Evolutionary conservation across 2,888 invertebrate species (phyloP), one percentile per base, ranked within the genome.

Genomic region (Protophormia terraenovae): DNA sequence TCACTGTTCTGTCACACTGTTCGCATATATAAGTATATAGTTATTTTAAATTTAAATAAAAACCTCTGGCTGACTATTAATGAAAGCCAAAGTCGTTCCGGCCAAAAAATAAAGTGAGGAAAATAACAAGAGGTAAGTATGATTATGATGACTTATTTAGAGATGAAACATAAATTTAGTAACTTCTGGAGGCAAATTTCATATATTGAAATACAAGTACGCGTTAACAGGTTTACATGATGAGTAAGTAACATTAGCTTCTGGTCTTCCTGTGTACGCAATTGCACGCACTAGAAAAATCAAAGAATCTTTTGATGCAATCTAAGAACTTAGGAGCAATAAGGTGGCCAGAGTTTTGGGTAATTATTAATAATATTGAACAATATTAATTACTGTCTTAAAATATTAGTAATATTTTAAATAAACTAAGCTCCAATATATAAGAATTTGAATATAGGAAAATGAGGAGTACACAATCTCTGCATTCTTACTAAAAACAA

Each of bases 131-230:
- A 64, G 71, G 14, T 64, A 64, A 79, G 41, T 80, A 58, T 84
- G 29, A 80, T 60, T 72, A 76, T 84, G 81, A 84, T 84, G 80
- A 77, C 84, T 84, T 84, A 81, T 76, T 84, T 84, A 80, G 41
- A 66, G 72, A 60, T 64, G 64, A 72, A 76, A 72, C 38, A 80
- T 55, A 66, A 71, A 66, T n/a, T 55, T 72, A 47, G 58, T 22
- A 66, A 72, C 12, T 60, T 60, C 72, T 67, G 7, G 45, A 83
- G 83, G 78, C 78, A 83, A 12, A 45, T 50, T 66, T 29, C 14
- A 8, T 60, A 38, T 60, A 55, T 29, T 58, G 14, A 32, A 29
- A 38, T 67, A 24, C 32, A 62, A 60, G n/a, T 58, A 35, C 29
- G 50, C 67, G 58, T 64, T 67, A 81, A 72, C 76, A 71, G 69